Conservation (phyloP, 2,888 invertebrate genomes). For the Spilosoma lubricipeda region DNA sequence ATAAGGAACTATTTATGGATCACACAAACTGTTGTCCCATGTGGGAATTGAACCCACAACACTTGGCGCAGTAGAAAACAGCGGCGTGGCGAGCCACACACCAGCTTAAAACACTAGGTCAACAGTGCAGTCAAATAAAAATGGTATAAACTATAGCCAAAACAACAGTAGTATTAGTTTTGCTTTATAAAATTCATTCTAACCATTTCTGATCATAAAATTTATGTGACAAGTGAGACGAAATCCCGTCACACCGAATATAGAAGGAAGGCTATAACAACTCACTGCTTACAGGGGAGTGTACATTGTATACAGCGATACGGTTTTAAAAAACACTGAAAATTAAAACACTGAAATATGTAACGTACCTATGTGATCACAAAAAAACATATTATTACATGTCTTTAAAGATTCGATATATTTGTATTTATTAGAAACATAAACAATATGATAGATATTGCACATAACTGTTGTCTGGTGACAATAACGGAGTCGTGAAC, state of each 20-base stretch:
- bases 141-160: too few relatives aligned
- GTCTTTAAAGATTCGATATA: too few relatives aligned
- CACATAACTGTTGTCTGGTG: background rate
- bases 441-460: too few relatives aligned
- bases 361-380: background rate
- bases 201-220: background rate
- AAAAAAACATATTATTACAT: too few relatives aligned
- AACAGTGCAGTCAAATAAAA: too few relatives aligned
- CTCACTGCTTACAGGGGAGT: slow-evolving; percentile 48
- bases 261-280: slow-evolving; percentile 71
- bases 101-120: too few relatives aligned
- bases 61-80: too few relatives aligned
- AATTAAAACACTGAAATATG: background rate
- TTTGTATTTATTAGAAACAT: too few relatives aligned
- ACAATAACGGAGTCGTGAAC: background rate
- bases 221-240: slow-evolving; percentile 48
- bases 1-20: too few relatives aligned
- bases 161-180: background rate
- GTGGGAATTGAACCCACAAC: too few relatives aligned
- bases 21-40: too few relatives aligned
- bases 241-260: slow-evolving; percentile 77
- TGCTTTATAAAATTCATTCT: background rate
- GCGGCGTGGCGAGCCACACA: too few relatives aligned
- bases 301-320: slow-evolving; percentile 47
- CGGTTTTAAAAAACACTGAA: background rate